Evolutionary conservation across 2,797 vertebrate genomes (phyloP).

Genomic region (Rhynchotus rufescens): DNA sequence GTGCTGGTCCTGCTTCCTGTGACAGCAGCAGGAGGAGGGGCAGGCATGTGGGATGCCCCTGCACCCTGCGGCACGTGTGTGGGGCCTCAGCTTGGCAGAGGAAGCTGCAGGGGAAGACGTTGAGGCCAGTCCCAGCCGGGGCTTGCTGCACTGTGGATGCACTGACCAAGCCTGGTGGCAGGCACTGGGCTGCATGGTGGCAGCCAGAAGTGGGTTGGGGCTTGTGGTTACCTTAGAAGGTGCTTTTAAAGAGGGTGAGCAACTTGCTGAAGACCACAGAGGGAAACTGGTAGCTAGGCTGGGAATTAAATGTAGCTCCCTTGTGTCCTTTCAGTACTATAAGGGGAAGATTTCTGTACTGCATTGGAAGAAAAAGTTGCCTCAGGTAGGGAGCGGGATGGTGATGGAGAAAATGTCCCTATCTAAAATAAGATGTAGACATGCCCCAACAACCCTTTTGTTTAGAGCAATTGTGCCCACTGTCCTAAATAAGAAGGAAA

Average conservation of each 20-base stretch:
- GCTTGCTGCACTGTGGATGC: background rate
- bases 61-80: fast-evolving
- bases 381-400: background rate
- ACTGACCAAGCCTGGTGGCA: background rate
- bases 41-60: background rate
- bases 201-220: background rate
- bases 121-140: background rate
- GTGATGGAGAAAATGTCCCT: background rate
- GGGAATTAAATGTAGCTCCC: background rate
- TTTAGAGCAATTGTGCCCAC: background rate
- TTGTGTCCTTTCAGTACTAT: background rate
- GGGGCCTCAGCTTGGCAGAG: fast-evolving
- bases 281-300: background rate
- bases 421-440: background rate
- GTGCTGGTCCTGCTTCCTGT: background rate
- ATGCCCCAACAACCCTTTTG: background rate
- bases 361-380: background rate
- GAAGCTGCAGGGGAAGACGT: background rate
- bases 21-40: background rate
- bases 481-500: background rate
- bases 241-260: background rate
- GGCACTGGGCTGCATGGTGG: background rate
- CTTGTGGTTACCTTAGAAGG: background rate
- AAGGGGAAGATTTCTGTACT: background rate
- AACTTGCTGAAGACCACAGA: background rate